phyloP scores from a whole-genome alignment of 2,888 invertebrate species.

The Sarcophaga rosellei region DNA sequence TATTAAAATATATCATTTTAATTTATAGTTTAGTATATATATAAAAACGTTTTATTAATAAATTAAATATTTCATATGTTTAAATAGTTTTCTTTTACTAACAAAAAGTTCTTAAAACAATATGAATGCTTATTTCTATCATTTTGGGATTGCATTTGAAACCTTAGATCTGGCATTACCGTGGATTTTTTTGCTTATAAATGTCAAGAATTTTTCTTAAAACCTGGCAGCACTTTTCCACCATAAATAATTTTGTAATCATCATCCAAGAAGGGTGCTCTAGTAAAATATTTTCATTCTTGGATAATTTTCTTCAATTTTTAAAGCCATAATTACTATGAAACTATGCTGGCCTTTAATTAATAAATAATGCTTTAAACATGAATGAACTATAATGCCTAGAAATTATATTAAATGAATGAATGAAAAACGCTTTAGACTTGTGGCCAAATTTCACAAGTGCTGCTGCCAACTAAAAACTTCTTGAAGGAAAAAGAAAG shows the following conservation, averaged over 20 bases:
- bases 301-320: slow-evolving; percentile 33
- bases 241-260: slow-evolving; percentile 65
- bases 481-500: slow-evolving; percentile 15
- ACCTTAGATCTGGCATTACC: slow-evolving; percentile 9
- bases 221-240: slow-evolving; percentile 42
- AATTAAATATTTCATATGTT: no score
- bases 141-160: not conserved
- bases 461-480: not conserved
- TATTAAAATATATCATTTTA: no score
- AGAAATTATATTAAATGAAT: not conserved
- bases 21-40: no score
- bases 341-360: slow-evolving; percentile 37
- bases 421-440: slow-evolving; percentile 15
- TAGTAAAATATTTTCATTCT: slow-evolving; percentile 37
- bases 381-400: not conserved
- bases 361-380: not conserved
- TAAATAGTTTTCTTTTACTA: no score
- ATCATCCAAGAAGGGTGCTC: slow-evolving; percentile 61
- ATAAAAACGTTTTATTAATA: no score
- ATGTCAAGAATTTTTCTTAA: slow-evolving; percentile 35
- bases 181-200: not conserved
- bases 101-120: no score
- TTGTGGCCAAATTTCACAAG: slow-evolving; percentile 53
- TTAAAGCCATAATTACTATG: slow-evolving; percentile 15
- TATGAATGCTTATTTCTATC: no score